These are phyloP conservation scores for Amblyjoppa fuscipennis DNA, from an alignment of 2,888 invertebrate species.

Conservation along the genomic window DNA sequence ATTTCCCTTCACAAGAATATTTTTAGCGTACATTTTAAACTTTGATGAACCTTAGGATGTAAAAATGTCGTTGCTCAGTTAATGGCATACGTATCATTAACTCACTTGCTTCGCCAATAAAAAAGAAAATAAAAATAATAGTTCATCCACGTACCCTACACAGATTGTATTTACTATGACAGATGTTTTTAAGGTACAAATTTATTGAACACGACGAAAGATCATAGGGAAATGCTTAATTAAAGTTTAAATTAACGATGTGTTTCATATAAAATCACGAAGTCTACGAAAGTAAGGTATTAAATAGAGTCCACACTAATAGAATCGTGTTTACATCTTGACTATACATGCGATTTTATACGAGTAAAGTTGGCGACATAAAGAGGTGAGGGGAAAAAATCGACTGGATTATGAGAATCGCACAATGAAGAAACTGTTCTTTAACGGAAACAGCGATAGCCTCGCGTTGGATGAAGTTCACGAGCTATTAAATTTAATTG, in stretches of 20 bases:
- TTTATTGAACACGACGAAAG: neutral
- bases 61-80: neutral
- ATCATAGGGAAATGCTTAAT: neutral
- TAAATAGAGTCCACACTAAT: constrained; percentile 31
- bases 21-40: constrained; percentile 13
- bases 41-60: constrained; percentile 27
- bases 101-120: neutral
- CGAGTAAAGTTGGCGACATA: constrained; percentile 41
- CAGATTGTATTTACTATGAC: neutral
- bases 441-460: constrained; percentile 72
- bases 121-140: neutral
- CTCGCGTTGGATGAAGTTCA: constrained; percentile 68
- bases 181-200: neutral
- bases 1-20: constrained; percentile 18
- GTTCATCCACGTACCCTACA: neutral
- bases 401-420: constrained; percentile 64
- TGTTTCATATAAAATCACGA: neutral
- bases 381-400: constrained; percentile 32
- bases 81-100: neutral
- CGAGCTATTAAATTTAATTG: constrained; percentile 71
- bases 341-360: constrained; percentile 24
- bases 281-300: constrained; percentile 10
- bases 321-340: constrained; percentile 52
- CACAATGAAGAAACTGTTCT: constrained; percentile 74
- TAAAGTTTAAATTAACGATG: neutral